phyloP scores from a whole-genome alignment of 2,113 vertebrate genomes.

The Prinia subflava region DNA sequence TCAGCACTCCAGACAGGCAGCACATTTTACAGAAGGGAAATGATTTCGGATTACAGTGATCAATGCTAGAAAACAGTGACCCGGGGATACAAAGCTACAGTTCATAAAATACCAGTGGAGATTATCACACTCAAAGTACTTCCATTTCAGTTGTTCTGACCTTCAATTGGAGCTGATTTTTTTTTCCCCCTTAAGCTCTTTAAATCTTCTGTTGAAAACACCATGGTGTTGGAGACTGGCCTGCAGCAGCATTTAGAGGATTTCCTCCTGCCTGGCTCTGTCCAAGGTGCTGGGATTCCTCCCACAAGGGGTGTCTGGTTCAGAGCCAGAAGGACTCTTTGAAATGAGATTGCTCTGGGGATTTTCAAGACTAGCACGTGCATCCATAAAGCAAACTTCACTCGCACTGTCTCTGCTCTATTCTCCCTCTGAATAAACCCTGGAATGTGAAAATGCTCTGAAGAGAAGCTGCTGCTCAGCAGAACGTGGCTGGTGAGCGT shows the following conservation, averaged over 20 bases:
- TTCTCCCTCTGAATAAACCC: neutral
- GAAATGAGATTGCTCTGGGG: no score
- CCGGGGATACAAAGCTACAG: neutral
- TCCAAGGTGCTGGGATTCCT: neutral
- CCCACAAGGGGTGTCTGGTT: neutral
- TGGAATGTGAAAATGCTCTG: neutral
- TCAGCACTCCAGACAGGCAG: neutral
- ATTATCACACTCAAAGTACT: conserved; percentile 2
- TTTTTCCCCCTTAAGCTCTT: neutral
- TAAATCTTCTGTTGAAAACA: neutral
- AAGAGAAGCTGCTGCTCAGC: neutral
- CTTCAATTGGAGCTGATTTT: neutral
- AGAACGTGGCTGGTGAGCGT: neutral
- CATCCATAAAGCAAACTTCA: neutral
- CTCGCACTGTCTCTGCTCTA: neutral
- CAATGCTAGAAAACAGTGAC: neutral
- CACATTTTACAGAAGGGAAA: neutral
- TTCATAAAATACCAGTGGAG: neutral
- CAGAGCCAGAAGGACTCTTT: neutral
- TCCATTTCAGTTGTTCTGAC: neutral
- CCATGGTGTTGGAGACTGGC: neutral
- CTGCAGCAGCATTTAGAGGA: neutral
- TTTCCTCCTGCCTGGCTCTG: neutral
- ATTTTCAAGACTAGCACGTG: neutral
- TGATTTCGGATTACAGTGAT: neutral